phyloP scores from a whole-genome alignment of 2,797 vertebrate species.

The Mastacembelus armatus region DNA sequence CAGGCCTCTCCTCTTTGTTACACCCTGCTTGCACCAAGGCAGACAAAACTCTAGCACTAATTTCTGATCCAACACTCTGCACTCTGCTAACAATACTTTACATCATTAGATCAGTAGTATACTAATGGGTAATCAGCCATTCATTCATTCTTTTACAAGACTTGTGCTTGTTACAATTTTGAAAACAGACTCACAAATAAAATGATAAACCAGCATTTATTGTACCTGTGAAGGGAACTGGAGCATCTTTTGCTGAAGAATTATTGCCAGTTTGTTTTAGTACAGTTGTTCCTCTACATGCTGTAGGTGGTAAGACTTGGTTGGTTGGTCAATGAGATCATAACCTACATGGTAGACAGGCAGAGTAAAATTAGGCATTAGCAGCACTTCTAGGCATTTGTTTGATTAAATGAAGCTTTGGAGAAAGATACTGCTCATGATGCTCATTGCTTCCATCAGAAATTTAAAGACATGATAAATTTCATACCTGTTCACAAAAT shows the following conservation, averaged over 20 bases:
- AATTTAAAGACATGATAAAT: neutral
- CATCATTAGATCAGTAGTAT: constrained; percentile 25
- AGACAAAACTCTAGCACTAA: constrained; percentile 11
- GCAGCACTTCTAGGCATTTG: neutral
- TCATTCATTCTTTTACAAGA: constrained; percentile 10
- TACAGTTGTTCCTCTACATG: neutral
- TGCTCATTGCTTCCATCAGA: neutral
- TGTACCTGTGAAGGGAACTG: neutral
- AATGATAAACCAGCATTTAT: constrained; percentile 2
- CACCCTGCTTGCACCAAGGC: constrained; percentile 45
- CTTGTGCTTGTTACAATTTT: constrained; percentile 17
- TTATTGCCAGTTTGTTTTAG: neutral
- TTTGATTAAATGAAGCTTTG: constrained; percentile 14
- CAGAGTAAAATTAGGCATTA: neutral
- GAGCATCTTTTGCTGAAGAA: constrained; percentile 5
- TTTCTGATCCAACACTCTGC: constrained; percentile 29
- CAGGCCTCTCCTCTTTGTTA: constrained; percentile 39
- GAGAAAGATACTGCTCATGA: neutral
- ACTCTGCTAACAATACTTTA: constrained; percentile 28
- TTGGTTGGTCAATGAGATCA: constrained; percentile 14
- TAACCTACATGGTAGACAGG: constrained; percentile 7
- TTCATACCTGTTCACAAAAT: constrained; percentile 1
- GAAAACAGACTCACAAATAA: neutral
- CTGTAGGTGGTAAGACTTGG: constrained; percentile 33
- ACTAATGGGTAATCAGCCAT: constrained; percentile 2